A percentile compares a stretch with the other conserved stretches of the same genome.
Evolutionary conservation across 2,113 vertebrate species (phyloP).

Genomic region (Plectropomus leopardus): DNA sequence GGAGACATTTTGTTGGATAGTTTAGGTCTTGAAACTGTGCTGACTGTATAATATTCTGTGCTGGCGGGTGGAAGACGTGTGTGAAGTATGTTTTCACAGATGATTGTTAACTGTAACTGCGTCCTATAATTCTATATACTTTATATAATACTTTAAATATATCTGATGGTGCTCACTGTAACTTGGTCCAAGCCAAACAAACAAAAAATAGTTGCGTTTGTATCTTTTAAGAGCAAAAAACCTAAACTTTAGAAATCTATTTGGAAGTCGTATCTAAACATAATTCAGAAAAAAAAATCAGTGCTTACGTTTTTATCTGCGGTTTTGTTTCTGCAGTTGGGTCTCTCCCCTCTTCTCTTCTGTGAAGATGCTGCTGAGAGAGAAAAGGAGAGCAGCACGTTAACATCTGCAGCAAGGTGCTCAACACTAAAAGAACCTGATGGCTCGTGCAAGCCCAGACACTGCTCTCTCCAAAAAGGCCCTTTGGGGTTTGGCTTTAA

Average conservation of each 20-base stretch:
- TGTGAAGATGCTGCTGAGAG: constrained; percentile 74
- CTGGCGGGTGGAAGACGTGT: too few relatives aligned
- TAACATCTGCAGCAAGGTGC: constrained; percentile 16
- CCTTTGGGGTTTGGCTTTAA: constrained; percentile 83
- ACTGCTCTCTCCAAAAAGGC: constrained; percentile 75
- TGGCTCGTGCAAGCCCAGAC: constrained; percentile 47
- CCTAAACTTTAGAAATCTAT: too few relatives aligned
- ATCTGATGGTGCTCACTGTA: background rate
- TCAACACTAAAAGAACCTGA: constrained; percentile 22
- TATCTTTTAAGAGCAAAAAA: background rate
- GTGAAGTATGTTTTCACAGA: too few relatives aligned
- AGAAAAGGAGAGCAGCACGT: constrained; percentile 30
- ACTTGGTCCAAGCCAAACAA: background rate
- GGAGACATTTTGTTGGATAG: too few relatives aligned
- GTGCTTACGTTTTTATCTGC: background rate
- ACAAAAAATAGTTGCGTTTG: too few relatives aligned
- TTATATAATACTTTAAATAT: too few relatives aligned
- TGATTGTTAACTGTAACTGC: too few relatives aligned
- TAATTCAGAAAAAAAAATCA: background rate
- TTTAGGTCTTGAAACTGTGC: too few relatives aligned
- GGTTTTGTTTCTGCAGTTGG: constrained; percentile 84
- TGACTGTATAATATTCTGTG: too few relatives aligned
- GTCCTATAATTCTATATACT: too few relatives aligned
- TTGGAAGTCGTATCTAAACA: background rate
- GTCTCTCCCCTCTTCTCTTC: constrained; percentile 91